Conservation (phyloP, 2,113 vertebrate species). For the Tupaia chinensis region DNA sequence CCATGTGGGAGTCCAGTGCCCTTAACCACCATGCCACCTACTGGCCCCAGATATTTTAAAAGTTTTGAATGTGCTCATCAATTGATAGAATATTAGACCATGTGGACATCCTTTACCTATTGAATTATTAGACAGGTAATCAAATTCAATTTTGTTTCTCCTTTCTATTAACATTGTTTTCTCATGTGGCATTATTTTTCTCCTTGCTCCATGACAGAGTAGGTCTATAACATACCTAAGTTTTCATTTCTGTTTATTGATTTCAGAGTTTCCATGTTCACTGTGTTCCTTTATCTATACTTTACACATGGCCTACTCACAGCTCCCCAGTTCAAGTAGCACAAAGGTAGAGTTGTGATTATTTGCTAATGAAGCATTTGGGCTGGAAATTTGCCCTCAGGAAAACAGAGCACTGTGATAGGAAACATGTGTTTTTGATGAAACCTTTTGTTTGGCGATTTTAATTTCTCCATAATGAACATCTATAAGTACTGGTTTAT, state of each 20-base stretch:
- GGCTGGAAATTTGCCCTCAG: slow-evolving; percentile 56
- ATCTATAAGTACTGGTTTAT: slow-evolving; percentile 27
- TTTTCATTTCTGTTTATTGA: background rate
- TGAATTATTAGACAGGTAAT: slow-evolving; percentile 34
- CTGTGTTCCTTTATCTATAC: background rate
- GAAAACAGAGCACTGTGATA: slow-evolving; percentile 62
- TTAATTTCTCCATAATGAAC: slow-evolving; percentile 63
- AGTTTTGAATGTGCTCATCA: slow-evolving; percentile 46
- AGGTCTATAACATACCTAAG: background rate
- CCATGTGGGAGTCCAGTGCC: too few species aligned
- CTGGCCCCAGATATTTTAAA: slow-evolving; percentile 32
- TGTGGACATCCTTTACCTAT: slow-evolving; percentile 58
- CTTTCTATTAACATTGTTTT: background rate
- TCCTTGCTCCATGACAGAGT: background rate
- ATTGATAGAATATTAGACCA: slow-evolving; percentile 36
- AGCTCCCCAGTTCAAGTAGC: slow-evolving; percentile 25
- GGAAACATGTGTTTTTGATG: slow-evolving; percentile 45
- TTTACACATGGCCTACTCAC: slow-evolving; percentile 7
- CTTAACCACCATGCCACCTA: too few species aligned
- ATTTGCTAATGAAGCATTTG: slow-evolving; percentile 69
- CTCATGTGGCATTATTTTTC: background rate
- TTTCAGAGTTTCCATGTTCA: slow-evolving; percentile 8
- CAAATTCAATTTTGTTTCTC: slow-evolving; percentile 28
- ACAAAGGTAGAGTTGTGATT: slow-evolving; percentile 46
- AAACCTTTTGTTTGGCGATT: slow-evolving; percentile 59